Conservation (phyloP, 2,797 vertebrate genomes). For the Rhinoraja longicauda region DNA sequence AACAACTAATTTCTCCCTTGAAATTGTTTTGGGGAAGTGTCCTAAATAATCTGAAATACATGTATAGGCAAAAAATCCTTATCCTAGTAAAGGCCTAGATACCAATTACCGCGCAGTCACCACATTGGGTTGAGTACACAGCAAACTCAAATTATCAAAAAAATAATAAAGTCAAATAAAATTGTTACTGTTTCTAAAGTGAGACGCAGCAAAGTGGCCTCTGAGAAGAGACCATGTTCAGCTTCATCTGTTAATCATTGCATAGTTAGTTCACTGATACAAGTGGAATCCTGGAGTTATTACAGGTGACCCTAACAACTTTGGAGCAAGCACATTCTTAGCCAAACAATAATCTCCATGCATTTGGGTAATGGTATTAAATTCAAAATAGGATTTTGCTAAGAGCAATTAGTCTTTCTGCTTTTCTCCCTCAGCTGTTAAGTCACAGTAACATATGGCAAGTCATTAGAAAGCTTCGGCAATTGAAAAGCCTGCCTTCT, state of each 20-base stretch:
- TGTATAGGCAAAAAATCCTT: neutral
- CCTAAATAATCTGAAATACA: neutral
- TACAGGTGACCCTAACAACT: slow-evolving; percentile 47
- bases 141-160: slow-evolving; percentile 1
- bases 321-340: slow-evolving; percentile 48
- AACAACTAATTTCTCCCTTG: neutral
- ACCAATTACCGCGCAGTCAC: neutral
- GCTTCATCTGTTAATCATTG: slow-evolving; percentile 45
- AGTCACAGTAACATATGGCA: slow-evolving; percentile 59
- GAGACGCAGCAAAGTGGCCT: neutral
- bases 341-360: slow-evolving; percentile 56
- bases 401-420: slow-evolving; percentile 48
- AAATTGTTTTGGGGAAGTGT: neutral
- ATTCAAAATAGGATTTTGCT: slow-evolving; percentile 59
- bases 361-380: slow-evolving; percentile 64
- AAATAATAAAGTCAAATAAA: neutral
- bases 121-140: neutral
- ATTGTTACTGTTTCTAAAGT: neutral
- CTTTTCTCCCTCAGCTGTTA: slow-evolving; percentile 51
- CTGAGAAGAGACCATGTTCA: neutral
- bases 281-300: slow-evolving; percentile 25
- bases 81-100: neutral
- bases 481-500: slow-evolving; percentile 5
- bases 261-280: slow-evolving; percentile 47
- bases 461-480: slow-evolving; percentile 49